Conservation (phyloP, 2,113 vertebrate genomes). For the Procapra przewalskii region DNA sequence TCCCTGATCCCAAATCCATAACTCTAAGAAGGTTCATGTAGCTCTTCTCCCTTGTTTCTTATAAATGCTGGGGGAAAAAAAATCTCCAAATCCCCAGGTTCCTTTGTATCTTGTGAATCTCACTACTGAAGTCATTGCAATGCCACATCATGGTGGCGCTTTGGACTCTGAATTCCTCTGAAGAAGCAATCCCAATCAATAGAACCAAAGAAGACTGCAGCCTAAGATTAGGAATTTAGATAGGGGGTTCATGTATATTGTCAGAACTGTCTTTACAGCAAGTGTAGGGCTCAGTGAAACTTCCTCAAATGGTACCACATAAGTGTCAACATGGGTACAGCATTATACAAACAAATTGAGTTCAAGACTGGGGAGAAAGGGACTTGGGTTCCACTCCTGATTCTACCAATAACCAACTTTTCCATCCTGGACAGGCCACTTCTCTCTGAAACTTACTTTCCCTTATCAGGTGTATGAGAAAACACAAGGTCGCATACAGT, state of each 20-base stretch:
- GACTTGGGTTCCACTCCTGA: not conserved
- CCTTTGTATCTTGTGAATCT: not conserved
- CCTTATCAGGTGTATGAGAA: not conserved
- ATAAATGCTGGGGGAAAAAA: not conserved
- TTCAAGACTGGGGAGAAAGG: not conserved
- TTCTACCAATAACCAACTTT: not conserved
- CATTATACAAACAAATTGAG: not conserved
- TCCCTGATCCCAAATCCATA: not conserved
- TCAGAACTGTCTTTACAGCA: not conserved
- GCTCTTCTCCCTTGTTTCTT: not conserved
- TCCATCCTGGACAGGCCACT: not conserved
- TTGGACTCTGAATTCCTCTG: not conserved
- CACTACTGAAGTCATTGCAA: not conserved
- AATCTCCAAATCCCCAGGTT: not conserved
- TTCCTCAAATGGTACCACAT: not conserved
- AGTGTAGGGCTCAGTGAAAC: not conserved
- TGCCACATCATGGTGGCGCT: not conserved
- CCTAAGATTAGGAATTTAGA: not conserved
- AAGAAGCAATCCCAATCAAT: not conserved
- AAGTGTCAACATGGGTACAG: not conserved
- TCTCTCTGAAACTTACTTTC: not conserved
- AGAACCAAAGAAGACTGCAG: not conserved
- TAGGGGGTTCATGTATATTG: not conserved
- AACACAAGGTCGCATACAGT: not conserved
- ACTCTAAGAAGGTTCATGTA: not conserved